Percentiles rank a stretch among this genome's conserved stretches.
Evolutionary conservation across 2,888 invertebrate species (phyloP).

Genomic region (Lobophora halterata): DNA sequence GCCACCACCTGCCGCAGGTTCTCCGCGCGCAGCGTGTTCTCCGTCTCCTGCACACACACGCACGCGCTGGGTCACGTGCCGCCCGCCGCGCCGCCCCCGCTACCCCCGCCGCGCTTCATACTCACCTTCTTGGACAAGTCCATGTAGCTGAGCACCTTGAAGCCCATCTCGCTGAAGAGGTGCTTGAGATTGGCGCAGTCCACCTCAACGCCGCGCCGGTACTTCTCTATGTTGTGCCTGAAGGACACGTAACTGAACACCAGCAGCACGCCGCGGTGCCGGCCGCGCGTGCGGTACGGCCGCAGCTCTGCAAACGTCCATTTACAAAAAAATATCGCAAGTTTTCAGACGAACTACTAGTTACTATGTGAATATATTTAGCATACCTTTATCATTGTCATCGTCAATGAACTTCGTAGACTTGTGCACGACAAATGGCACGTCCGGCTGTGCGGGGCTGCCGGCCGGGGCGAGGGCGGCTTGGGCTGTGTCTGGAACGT

Average conservation of each 20-base stretch:
- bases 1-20: constrained; percentile 58
- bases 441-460: neutral
- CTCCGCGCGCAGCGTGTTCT: constrained; percentile 61
- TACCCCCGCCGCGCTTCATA: constrained; percentile 3
- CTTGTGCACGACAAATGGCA: constrained; percentile 25
- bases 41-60: constrained; percentile 45
- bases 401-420: constrained; percentile 26
- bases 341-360: neutral
- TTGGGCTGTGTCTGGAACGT: neutral
- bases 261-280: constrained; percentile 80
- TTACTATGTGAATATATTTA: neutral
- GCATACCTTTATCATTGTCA: constrained; percentile 45
- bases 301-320: constrained; percentile 47
- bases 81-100: too few species aligned
- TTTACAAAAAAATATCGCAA: neutral
- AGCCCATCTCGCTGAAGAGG: constrained; percentile 82
- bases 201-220: constrained; percentile 80
- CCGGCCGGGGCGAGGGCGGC: neutral
- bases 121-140: constrained; percentile 68
- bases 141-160: constrained; percentile 62
- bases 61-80: neutral
- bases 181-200: constrained; percentile 80
- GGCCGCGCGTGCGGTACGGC: constrained; percentile 76
- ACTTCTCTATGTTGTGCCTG: constrained; percentile 49
- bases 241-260: constrained; percentile 83